Evolutionary conservation across 2,113 vertebrate genomes (phyloP).

Genomic region (Tenrec ecaudatus): DNA sequence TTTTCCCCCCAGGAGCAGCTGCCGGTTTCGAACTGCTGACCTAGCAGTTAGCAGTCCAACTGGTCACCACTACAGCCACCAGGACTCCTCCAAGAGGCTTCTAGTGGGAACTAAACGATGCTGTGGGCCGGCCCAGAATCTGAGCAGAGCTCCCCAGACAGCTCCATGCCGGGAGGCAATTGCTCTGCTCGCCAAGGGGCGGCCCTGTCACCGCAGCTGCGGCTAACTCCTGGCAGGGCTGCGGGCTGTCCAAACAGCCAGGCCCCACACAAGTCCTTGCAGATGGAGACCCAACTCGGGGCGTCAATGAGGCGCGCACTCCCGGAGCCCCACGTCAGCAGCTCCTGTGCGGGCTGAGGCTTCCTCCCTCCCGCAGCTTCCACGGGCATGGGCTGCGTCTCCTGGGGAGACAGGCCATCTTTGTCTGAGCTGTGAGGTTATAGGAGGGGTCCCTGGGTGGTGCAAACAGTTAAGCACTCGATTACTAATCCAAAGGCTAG

Average conservation of each 20-base stretch:
- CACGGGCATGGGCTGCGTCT: background rate
- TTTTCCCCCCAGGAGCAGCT: no score
- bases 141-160: background rate
- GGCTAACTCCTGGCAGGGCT: slow-evolving; percentile 10
- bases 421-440: background rate
- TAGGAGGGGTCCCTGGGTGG: background rate
- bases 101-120: slow-evolving; percentile 9
- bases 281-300: background rate
- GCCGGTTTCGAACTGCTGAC: no score
- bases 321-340: background rate
- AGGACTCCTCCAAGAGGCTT: background rate
- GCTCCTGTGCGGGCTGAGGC: background rate
- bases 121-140: background rate
- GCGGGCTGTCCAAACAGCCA: background rate
- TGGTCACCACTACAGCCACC: no score
- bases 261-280: slow-evolving; percentile 29
- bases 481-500: background rate
- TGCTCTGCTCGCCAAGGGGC: background rate
- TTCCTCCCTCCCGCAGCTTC: background rate
- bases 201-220: background rate
- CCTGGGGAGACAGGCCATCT: background rate
- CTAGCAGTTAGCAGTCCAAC: no score
- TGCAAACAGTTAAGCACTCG: background rate
- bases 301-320: background rate
- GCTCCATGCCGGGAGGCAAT: background rate